These are phyloP conservation scores for Otolemur garnettii DNA, from an alignment of 2,113 vertebrate genomes.

Conservation along the genomic window DNA sequence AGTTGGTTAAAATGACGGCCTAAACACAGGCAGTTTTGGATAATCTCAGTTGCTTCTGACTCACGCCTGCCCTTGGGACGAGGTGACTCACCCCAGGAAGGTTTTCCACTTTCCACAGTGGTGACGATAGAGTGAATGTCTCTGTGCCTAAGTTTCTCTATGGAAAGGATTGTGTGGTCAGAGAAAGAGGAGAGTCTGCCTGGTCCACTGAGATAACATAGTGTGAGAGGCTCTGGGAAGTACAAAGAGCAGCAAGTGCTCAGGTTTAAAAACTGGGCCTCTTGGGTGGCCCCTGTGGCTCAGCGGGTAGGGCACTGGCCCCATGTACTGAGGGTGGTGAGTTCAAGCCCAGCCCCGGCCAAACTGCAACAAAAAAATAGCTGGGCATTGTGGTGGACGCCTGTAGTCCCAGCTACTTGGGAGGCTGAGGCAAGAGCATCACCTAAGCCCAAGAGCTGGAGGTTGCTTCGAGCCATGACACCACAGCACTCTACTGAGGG, in stretches of 20 bases:
- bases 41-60: constrained; percentile 25
- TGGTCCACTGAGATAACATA: too few species aligned
- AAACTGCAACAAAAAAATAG: too few species aligned
- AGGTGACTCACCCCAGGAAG: constrained; percentile 47
- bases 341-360: too few species aligned
- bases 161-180: background rate
- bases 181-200: background rate
- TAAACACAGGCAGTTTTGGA: background rate
- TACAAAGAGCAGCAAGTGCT: background rate
- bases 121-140: background rate
- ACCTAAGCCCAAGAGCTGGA: too few species aligned
- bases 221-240: background rate
- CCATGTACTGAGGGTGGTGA: too few species aligned
- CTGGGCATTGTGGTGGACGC: too few species aligned
- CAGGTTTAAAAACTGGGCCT: background rate
- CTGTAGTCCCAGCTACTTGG: too few species aligned
- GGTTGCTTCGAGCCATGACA: too few species aligned
- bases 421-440: too few species aligned
- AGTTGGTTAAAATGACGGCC: background rate
- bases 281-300: too few species aligned
- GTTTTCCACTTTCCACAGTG: background rate
- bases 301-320: too few species aligned
- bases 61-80: background rate
- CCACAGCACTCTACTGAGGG: too few species aligned
- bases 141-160: background rate